phyloP scores from a whole-genome alignment of 2,888 invertebrate genomes.

The Drosophila paranaensis region DNA sequence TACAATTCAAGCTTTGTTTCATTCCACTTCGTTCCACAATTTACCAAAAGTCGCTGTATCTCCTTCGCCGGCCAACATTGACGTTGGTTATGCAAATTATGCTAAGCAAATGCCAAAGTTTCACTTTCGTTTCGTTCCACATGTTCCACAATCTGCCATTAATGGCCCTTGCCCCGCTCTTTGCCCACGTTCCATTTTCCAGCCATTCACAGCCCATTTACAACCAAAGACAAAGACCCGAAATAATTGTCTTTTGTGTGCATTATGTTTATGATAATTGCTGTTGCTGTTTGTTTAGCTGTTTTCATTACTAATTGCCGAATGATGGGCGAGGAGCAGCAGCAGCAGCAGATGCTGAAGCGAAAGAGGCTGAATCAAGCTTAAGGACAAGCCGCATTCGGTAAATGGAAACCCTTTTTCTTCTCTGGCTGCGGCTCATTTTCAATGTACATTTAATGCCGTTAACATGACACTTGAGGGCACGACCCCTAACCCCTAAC shows the following conservation, averaged over 20 bases:
- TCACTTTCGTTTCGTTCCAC: not conserved
- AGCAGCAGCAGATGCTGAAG: not conserved
- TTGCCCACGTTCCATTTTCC: not conserved
- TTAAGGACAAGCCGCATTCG: constrained; percentile 10
- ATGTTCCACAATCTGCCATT: not conserved
- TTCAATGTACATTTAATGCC: constrained; percentile 54
- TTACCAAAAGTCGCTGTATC: not conserved
- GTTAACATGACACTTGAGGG: constrained; percentile 78
- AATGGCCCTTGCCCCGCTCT: not conserved
- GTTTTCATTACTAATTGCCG: constrained; percentile 71
- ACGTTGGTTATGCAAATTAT: not conserved
- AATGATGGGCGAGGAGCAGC: constrained; percentile 50
- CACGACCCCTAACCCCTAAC: constrained; percentile 36
- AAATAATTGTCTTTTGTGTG: constrained; percentile 73
- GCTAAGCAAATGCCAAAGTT: not conserved
- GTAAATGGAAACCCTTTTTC: constrained; percentile 46
- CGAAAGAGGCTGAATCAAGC: constrained; percentile 5
- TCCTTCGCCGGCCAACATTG: not conserved
- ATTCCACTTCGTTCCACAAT: not conserved
- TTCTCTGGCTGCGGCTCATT: constrained; percentile 20
- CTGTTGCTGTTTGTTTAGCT: constrained; percentile 39
- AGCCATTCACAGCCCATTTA: constrained; percentile 25
- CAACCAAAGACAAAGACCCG: constrained; percentile 57
- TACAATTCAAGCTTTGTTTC: not conserved
- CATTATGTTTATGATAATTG: constrained; percentile 66